phyloP scores from a whole-genome alignment of 2,113 vertebrate genomes.

The Megaceryle maxima region DNA sequence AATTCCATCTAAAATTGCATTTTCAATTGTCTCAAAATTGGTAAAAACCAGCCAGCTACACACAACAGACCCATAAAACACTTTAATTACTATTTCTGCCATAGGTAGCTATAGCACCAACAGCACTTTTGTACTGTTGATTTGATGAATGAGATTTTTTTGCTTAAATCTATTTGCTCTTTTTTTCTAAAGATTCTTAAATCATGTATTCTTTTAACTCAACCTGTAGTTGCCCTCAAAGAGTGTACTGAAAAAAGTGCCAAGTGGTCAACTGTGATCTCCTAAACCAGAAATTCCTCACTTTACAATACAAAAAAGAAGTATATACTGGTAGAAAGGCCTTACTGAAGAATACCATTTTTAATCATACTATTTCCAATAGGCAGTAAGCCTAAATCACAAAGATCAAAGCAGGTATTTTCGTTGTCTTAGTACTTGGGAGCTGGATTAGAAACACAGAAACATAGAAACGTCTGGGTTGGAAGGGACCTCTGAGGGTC shows the following conservation, averaged over 20 bases:
- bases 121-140: neutral
- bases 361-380: neutral
- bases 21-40: neutral
- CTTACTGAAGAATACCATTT: neutral
- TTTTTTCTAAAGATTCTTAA: neutral
- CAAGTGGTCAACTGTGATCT: neutral
- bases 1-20: neutral
- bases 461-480: too few relatives aligned
- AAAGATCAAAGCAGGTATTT: neutral
- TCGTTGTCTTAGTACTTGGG: neutral
- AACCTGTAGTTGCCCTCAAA: neutral
- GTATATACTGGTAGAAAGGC: neutral
- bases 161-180: neutral
- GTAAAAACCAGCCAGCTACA: neutral
- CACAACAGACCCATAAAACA: slow-evolving; percentile 5
- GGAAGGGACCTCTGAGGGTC: too few relatives aligned
- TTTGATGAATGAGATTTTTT: neutral
- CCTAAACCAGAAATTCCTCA: neutral
- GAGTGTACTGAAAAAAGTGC: neutral
- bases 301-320: neutral
- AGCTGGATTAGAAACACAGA: neutral
- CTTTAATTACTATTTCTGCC: neutral
- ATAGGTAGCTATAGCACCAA: neutral
- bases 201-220: neutral
- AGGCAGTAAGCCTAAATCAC: neutral